These are phyloP conservation scores for Cantharis nigra DNA, from an alignment of 2,888 invertebrate species.

Conservation along the genomic window DNA sequence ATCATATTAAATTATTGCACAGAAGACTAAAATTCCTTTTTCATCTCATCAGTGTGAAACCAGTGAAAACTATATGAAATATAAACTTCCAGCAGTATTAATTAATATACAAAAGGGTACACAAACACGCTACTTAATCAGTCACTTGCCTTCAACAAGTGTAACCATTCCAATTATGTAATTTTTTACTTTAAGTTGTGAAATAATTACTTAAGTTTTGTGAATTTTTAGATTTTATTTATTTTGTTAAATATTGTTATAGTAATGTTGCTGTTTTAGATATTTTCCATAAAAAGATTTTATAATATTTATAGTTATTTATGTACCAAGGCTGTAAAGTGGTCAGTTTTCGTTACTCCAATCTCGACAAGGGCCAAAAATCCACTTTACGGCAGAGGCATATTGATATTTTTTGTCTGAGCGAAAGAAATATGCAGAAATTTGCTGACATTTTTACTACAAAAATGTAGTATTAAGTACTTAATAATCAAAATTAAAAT, in stretches of 20 bases:
- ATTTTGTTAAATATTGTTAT: not conserved
- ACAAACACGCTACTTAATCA: not conserved
- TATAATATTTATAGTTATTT: constrained; percentile 3
- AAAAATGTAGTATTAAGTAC: no score
- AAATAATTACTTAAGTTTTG: not conserved
- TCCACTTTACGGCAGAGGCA: no score
- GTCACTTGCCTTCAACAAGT: not conserved
- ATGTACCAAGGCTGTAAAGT: no score
- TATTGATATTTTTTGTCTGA: no score
- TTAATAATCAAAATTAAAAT: no score
- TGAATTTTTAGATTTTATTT: not conserved
- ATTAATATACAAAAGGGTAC: not conserved
- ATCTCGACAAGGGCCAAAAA: no score
- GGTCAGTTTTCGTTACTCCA: no score
- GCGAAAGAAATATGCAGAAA: no score
- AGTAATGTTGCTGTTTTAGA: not conserved
- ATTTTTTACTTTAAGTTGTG: not conserved
- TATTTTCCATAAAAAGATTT: not conserved
- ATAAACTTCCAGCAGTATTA: not conserved
- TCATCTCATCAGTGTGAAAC: not conserved
- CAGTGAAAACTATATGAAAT: not conserved
- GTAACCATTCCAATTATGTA: not conserved
- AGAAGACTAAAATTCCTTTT: not conserved
- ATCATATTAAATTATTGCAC: not conserved
- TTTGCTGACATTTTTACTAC: no score